Evolutionary conservation across 2,113 vertebrate genomes (phyloP), one percentile per base, ranked within the genome.

Genomic region (Caracal caracal): DNA sequence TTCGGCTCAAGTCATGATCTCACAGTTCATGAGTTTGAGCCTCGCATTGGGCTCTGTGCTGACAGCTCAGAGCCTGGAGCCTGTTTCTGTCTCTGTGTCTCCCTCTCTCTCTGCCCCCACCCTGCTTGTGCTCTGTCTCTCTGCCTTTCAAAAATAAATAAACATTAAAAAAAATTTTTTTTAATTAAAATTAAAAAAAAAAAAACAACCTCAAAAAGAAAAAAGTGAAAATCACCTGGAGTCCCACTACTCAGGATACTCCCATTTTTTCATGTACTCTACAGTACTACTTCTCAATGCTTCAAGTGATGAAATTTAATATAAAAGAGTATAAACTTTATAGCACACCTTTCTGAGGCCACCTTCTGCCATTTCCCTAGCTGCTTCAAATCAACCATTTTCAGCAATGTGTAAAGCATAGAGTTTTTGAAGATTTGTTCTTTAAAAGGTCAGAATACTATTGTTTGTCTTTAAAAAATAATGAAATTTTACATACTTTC

Each of bases 401-500:
- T 73, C 19, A 91, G 33, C 10, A 59, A 28, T 65, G 13, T 87
- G 26, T 84, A 84, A 94, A 90, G 40, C 59, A 92, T 80, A 75
- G 30, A 40, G 40, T 88, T 85, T 49, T 65, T 94, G 82, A 85
- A 76, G 10, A 75, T 56, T 88, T 24, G 6, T 79, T 92, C 37
- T 76, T 90, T 80, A 82, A 82, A 89, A 79, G 35, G 61, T 85
- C 28, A 91, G 43, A 86, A 83, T 71, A 47, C 28, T 13, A 56
- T 56, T 91, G 10, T 88, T 16, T 71, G 1, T 53, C 90, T 94
- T 93, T 87, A 89, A 88, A 16, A 11, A 95, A 75, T 66, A 90
- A 47, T 35, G 92, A 37, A 92, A 26, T 81, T 98, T 56, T 96
- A 98, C 99, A 8, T 98, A 99, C 99, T 98, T 98, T 99, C 99